Evolutionary conservation across 2,113 vertebrate genomes (phyloP), one percentile per base, ranked within the genome.

Genomic region (Antigone vipio): DNA sequence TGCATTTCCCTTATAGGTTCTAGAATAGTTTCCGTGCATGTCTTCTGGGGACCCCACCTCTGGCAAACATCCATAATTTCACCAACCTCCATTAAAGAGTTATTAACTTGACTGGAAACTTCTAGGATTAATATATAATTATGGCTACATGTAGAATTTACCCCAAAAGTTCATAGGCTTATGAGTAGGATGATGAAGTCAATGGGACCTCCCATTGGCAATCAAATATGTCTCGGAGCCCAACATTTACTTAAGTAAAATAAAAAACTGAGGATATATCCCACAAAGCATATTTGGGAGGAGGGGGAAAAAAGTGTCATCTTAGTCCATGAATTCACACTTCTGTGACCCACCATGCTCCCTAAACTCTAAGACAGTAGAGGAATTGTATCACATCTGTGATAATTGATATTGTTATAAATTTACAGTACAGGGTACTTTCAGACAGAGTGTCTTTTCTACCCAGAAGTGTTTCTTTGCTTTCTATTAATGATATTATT

Each of bases 301-400:
- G 10, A 58, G 27, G 2, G 0, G 1, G 4, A 9, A 12, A 26
- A 68, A 49, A n/a, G 2, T 4, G 7, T 50, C 11, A 1, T 23
- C 11, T 9, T 14, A 38, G 15, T 27, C 32, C 20, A 9, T 68
- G 47, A 83, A n/a, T 52, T 47, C 58, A 63, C 8, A 20, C 0
- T 72, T 59, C 34, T 72, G 3, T 42, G 3, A 59, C 2, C 2
- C 30, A 49, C 6, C 16, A 38, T 69, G 4, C 3, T 76, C 9
- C 7, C 4, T 40, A 55, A 55, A 27, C 21, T 17, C 1, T 24
- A 38, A 56, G 7, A 62, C 4, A 69, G 7, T 20, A 52, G 8
- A 53, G 7, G 55, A 88, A 58, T 49, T 40, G 2, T 20, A 47
- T 44, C 16, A 11, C 15, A 44, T 21, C 8, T 64, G 9, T 53